A percentile compares a stretch with the other conserved stretches of the same genome.
phyloP scores from a whole-genome alignment of 2,113 vertebrate species.

The Edolisoma coerulescens region DNA sequence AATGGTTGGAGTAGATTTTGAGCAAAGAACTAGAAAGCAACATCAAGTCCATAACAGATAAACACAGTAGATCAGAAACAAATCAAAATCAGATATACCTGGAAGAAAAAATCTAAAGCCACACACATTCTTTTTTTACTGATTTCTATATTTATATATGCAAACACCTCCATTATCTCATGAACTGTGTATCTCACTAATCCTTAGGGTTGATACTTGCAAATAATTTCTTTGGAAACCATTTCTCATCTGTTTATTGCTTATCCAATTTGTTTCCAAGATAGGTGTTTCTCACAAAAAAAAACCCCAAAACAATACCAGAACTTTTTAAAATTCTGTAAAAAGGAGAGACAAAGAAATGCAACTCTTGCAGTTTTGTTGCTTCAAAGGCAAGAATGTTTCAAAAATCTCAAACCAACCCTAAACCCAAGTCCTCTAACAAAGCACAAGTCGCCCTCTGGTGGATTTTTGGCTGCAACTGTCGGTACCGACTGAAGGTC shows the following conservation, averaged over 20 bases:
- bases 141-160: background rate
- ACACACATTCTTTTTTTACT: background rate
- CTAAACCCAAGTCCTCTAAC: background rate
- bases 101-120: background rate
- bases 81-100: background rate
- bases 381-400: background rate
- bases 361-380: background rate
- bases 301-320: background rate
- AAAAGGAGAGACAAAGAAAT: background rate
- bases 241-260: background rate
- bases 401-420: background rate
- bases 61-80: background rate
- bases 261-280: background rate
- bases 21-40: background rate
- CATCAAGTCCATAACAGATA: background rate
- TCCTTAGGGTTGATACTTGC: background rate
- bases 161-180: background rate
- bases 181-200: background rate
- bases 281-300: background rate
- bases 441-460: slow-evolving; percentile 2
- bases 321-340: background rate
- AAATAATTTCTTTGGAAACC: background rate
- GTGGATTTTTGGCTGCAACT: background rate
- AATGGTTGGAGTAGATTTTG: background rate
- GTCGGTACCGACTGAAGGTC: background rate